A percentile compares a stretch with the other conserved stretches of the same genome.
These are phyloP conservation scores for Zingel zingel DNA, from an alignment of 2,113 vertebrate genomes.

Conservation along the genomic window DNA sequence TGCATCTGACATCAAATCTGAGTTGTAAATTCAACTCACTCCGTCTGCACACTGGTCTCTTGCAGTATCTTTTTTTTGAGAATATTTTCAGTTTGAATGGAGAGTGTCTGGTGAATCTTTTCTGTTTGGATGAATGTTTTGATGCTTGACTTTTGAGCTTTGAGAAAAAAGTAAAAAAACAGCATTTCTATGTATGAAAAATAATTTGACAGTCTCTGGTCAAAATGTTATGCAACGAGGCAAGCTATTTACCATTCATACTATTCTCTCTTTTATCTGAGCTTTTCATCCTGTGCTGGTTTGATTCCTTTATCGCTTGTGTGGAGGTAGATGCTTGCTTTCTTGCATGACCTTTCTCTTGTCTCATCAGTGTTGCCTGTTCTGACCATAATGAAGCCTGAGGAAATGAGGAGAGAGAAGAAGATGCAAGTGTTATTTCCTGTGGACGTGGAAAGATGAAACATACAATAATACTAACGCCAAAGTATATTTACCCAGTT, in stretches of 20 bases:
- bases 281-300: constrained; percentile 23
- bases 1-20: neutral
- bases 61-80: constrained; percentile 45
- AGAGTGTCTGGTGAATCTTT: constrained; percentile 31
- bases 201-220: neutral
- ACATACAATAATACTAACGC: neutral
- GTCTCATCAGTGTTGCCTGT: constrained; percentile 17
- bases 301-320: constrained; percentile 22
- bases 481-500: constrained; percentile 63
- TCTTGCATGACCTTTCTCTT: constrained; percentile 34
- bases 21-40: constrained; percentile 70
- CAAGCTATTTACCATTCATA: constrained; percentile 30
- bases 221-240: neutral
- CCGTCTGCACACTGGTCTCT: constrained; percentile 76
- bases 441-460: neutral
- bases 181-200: neutral
- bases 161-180: neutral
- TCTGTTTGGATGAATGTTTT: constrained; percentile 30
- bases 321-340: constrained; percentile 37
- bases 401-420: constrained; percentile 12
- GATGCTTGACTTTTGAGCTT: constrained; percentile 55
- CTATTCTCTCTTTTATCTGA: constrained; percentile 34
- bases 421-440: neutral
- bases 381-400: constrained; percentile 70
- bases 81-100: constrained; percentile 33